Conservation (phyloP, 2,113 vertebrate genomes). For the Sula dactylatra region DNA sequence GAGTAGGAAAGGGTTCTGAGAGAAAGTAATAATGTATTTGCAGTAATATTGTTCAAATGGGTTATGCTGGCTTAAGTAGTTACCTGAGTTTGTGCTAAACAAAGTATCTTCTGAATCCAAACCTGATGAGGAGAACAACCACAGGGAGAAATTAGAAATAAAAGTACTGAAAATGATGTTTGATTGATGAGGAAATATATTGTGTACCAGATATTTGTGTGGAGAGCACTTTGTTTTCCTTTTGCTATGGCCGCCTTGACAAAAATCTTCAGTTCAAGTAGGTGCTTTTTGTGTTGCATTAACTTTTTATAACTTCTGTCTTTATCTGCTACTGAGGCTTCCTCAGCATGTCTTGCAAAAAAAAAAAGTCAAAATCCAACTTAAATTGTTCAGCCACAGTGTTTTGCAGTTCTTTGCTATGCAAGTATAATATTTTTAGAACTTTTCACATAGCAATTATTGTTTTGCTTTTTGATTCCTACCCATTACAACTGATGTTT, state of each 20-base stretch:
- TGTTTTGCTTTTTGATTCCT: slow-evolving; percentile 1
- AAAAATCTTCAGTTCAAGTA: not conserved
- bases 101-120: not conserved
- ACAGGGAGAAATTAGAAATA: not conserved
- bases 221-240: not conserved
- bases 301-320: not conserved
- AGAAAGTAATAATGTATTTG: not conserved
- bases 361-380: not conserved
- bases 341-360: not conserved
- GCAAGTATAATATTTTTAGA: not conserved
- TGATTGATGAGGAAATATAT: not conserved
- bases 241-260: not conserved
- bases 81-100: not conserved
- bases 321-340: not conserved
- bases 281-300: not conserved
- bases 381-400: not conserved
- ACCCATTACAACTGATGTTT: not conserved
- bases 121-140: not conserved
- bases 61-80: not conserved
- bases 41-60: not conserved
- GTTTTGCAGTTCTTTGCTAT: not conserved
- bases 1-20: not conserved
- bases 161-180: not conserved
- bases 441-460: not conserved
- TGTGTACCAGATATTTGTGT: not conserved